Conservation (phyloP, 2,888 invertebrate species). For the Eupithecia vulgata region DNA sequence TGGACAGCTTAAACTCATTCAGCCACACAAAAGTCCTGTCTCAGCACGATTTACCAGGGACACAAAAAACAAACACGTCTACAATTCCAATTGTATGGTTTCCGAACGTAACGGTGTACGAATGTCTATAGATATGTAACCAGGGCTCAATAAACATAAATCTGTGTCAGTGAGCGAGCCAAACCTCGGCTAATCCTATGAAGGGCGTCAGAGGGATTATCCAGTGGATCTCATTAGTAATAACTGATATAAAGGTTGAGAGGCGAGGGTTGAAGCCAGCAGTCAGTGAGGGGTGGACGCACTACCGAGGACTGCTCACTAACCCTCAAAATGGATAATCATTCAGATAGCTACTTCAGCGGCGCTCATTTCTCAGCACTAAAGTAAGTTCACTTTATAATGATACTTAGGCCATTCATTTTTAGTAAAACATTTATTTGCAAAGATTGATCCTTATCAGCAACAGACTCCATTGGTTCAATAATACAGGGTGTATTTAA, state of each 20-base stretch:
- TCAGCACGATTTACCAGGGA: background rate
- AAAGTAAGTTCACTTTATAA: slow-evolving; percentile 58
- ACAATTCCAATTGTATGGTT: slow-evolving; percentile 42
- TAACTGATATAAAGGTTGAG: slow-evolving; percentile 68
- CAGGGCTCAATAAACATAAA: slow-evolving; percentile 62
- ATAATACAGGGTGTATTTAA: too few species aligned
- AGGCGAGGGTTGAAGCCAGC: slow-evolving; percentile 51
- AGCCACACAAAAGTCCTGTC: background rate
- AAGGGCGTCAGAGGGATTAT: slow-evolving; percentile 72
- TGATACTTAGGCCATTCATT: too few species aligned
- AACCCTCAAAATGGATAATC: slow-evolving; percentile 67
- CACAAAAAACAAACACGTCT: slow-evolving; percentile 11
- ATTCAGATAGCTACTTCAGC: slow-evolving; percentile 64
- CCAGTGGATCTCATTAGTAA: slow-evolving; percentile 70
- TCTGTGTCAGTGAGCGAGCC: slow-evolving; percentile 63
- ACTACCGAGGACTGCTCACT: slow-evolving; percentile 81
- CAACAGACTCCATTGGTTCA: too few species aligned
- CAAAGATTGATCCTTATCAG: too few species aligned
- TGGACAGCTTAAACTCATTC: background rate
- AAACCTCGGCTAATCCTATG: slow-evolving; percentile 76
- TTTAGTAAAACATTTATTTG: too few species aligned
- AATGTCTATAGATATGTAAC: slow-evolving; percentile 24
- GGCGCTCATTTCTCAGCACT: slow-evolving; percentile 75
- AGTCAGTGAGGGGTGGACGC: slow-evolving; percentile 80
- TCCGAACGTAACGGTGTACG: slow-evolving; percentile 34